Percentiles rank a stretch among this genome's conserved stretches.
Evolutionary conservation across 2,113 vertebrate species (phyloP).

Genomic region (Elephantulus edwardii): DNA sequence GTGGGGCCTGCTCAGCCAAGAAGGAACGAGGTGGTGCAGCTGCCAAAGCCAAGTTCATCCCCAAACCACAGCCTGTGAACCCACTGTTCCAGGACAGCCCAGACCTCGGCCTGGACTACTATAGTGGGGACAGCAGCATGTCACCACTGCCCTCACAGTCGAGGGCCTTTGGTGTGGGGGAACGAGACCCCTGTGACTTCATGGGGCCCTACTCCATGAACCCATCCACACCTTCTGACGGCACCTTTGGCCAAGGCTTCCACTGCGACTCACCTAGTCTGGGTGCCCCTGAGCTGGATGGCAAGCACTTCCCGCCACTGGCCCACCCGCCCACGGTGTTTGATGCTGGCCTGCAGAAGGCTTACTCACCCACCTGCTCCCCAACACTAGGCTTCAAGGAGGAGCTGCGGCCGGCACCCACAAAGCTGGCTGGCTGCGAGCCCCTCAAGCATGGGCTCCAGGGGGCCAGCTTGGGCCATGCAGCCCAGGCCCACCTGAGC

Average conservation of each 20-base stretch:
- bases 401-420: constrained; percentile 83
- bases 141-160: constrained; percentile 94
- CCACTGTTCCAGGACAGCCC: constrained; percentile 93
- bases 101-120: constrained; percentile 94
- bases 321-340: constrained; percentile 87
- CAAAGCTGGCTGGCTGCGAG: constrained; percentile 91
- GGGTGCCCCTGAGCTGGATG: constrained; percentile 87
- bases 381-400: constrained; percentile 91
- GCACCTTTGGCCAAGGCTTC: constrained; percentile 93
- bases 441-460: constrained; percentile 89
- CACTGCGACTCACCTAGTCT: constrained; percentile 95
- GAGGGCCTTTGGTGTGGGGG: constrained; percentile 90
- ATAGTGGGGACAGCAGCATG: constrained; percentile 97
- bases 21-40: constrained; percentile 90
- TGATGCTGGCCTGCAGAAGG: constrained; percentile 88
- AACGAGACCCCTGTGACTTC: constrained; percentile 94
- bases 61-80: constrained; percentile 86
- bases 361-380: constrained; percentile 95
- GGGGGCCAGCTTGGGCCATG: constrained; percentile 79
- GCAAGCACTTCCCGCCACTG: constrained; percentile 89
- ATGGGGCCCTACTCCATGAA: constrained; percentile 97
- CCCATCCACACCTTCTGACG: constrained; percentile 96
- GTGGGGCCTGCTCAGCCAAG: constrained; percentile 90
- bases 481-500: constrained; percentile 81
- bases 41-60: constrained; percentile 90